Base-by-base conservation (phyloP, 2,888 invertebrate species). In the Cryptocephalus primarius region DNA sequence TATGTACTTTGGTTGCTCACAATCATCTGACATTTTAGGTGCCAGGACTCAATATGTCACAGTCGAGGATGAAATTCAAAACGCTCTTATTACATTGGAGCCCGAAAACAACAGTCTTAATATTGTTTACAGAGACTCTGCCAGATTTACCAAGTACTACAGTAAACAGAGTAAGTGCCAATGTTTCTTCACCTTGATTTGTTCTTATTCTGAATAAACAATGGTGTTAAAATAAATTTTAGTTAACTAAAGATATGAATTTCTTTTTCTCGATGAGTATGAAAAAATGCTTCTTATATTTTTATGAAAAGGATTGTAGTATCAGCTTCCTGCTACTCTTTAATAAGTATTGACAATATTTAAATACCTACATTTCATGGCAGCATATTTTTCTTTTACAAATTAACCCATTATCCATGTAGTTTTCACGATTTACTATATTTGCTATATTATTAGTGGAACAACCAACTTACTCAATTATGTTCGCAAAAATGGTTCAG, bases 91-190 rank as follows among this genome's bases (percentile, higher is more conserved):
- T 33, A 75, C 79, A 2, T 71, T 86, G 49, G 78, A 82, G 43
- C 77, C 80, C 0, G 72, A 71, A 42, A 74, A 79, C 63, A 86
- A 87, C 72, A 75, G 80, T 41, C 70, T 86, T 10, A 80, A 77
- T 67, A 73, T 87, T 34, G 81, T 85, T 44, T 81, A 76, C 58
- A 73, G 76, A 43, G 75, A 75, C 48, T 76, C 75, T 64, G 76
- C 74, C 61, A 72, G 56, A 47, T 65, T 68, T 54, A 67, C 66
- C 9, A 65, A 64, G 55, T 65, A 69, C 55, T 63, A 64, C 52
- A 68, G 69, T 55, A 65, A 66, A 50, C 60, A 60, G 42, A 66
- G 65, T 50, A 58, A 53, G 42, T 63, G 62, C 53, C 47, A 58
- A 46, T 50, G 56, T 44, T 67, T 66, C 60, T 69, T 66, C 55